phyloP scores from a whole-genome alignment of 1,140 invertebrate species.

The Papilio xuthus region DNA sequence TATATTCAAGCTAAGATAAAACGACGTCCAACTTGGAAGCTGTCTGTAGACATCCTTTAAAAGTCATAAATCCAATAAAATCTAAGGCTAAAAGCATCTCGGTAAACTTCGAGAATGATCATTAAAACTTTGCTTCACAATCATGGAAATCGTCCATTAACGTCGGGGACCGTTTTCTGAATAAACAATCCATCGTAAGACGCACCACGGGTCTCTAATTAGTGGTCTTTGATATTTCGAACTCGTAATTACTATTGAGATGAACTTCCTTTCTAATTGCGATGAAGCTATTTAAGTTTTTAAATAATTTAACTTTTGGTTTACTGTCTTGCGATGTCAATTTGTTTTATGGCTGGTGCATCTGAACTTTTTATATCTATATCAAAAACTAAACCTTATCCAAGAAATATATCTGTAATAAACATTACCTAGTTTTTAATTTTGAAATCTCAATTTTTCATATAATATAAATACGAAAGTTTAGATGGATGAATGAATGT shows the following conservation, averaged over 20 bases:
- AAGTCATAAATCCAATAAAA: slow-evolving; percentile 40
- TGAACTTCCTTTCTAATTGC: slow-evolving; percentile 35
- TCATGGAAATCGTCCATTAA: slow-evolving; percentile 39
- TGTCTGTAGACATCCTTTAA: slow-evolving; percentile 34
- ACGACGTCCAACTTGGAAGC: slow-evolving; percentile 30
- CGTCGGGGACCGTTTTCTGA: slow-evolving; percentile 32
- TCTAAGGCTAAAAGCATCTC: slow-evolving; percentile 37
- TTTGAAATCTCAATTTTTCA: no score
- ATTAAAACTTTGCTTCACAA: slow-evolving; percentile 37
- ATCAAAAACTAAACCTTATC: neutral
- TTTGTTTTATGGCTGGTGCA: neutral
- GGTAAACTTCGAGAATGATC: slow-evolving; percentile 36
- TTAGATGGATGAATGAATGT: no score
- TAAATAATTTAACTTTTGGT: slow-evolving; percentile 34
- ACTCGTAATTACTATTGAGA: slow-evolving; percentile 39
- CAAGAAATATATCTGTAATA: neutral
- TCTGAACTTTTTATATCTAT: neutral
- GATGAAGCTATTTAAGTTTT: slow-evolving; percentile 34
- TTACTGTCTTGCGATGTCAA: slow-evolving; percentile 21
- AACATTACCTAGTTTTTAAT: neutral
- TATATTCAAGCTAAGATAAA: slow-evolving; percentile 30
- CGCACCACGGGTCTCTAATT: slow-evolving; percentile 35
- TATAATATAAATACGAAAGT: no score
- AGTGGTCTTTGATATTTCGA: slow-evolving; percentile 36
- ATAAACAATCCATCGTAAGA: slow-evolving; percentile 33